Evolutionary conservation across 2,888 invertebrate genomes (phyloP).

Genomic region (Hypena proboscidalis): DNA sequence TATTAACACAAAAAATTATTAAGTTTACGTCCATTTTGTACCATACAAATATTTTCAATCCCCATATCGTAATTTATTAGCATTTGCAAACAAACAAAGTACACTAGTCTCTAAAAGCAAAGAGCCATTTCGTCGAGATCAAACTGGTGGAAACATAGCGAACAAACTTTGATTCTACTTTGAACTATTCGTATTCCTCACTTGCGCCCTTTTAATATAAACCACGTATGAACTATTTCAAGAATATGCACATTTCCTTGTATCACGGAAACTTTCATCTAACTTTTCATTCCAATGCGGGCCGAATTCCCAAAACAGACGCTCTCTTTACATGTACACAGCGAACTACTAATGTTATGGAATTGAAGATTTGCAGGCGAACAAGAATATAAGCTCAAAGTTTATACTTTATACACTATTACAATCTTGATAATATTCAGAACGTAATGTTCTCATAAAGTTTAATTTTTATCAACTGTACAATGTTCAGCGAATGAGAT

Average conservation of each 20-base stretch:
- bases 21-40: no score
- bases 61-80: no score
- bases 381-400: conserved; percentile 22
- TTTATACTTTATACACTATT: conserved; percentile 25
- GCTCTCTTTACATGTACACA: conserved; percentile 30
- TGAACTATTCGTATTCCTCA: conserved; percentile 33
- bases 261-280: conserved; percentile 41
- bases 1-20: no score
- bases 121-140: no score
- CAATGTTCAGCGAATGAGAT: conserved; percentile 64
- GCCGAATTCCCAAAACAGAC: conserved; percentile 44
- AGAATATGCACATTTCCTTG: conserved; percentile 43
- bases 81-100: no score
- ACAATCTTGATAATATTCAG: conserved; percentile 15
- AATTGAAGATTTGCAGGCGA: conserved; percentile 27
- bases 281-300: conserved; percentile 48
- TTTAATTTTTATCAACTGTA: conserved; percentile 62
- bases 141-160: no score
- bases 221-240: conserved; percentile 32
- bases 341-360: conserved; percentile 26
- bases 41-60: no score
- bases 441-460: conserved; percentile 24
- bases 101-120: no score
- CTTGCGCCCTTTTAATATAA: conserved; percentile 33
- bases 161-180: conserved; percentile 4